These are phyloP conservation scores for Emydoidea blandingii DNA, from an alignment of 2,797 vertebrate species.

Conservation along the genomic window DNA sequence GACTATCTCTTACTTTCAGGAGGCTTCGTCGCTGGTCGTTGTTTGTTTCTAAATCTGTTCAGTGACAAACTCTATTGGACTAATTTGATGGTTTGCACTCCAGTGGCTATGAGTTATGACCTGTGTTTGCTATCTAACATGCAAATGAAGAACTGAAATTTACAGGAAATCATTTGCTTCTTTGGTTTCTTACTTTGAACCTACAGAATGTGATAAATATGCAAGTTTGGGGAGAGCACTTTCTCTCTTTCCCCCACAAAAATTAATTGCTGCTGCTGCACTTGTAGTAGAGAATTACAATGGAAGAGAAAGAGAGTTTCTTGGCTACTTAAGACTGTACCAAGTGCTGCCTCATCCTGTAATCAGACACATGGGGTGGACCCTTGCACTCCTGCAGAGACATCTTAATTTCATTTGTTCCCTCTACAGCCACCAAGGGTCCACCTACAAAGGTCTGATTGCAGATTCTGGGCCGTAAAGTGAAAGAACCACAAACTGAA, in stretches of 20 bases:
- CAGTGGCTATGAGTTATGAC: constrained; percentile 64
- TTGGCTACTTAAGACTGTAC: constrained; percentile 44
- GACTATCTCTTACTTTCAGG: constrained; percentile 72
- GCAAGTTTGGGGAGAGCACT: constrained; percentile 22
- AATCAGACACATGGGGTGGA: not conserved
- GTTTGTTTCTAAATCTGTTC: constrained; percentile 68
- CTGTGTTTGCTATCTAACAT: constrained; percentile 58
- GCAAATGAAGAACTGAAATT: constrained; percentile 64
- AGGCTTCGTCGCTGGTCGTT: constrained; percentile 50
- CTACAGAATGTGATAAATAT: constrained; percentile 23
- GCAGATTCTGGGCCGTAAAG: not conserved
- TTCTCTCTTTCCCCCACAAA: not conserved
- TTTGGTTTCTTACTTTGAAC: constrained; percentile 30
- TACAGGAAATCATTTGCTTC: constrained; percentile 44
- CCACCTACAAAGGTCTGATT: not conserved
- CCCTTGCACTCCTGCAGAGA: not conserved
- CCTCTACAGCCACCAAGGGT: not conserved
- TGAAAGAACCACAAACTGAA: not conserved
- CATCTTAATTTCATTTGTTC: not conserved
- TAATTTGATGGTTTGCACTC: constrained; percentile 74
- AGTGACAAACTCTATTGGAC: constrained; percentile 70
- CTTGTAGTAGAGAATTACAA: constrained; percentile 37
- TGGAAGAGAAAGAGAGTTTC: constrained; percentile 44
- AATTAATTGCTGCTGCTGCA: constrained; percentile 47
- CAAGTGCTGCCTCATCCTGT: not conserved